Base-by-base conservation (phyloP, 2,797 vertebrate species). In the Periophthalmus magnuspinnatus region DNA sequence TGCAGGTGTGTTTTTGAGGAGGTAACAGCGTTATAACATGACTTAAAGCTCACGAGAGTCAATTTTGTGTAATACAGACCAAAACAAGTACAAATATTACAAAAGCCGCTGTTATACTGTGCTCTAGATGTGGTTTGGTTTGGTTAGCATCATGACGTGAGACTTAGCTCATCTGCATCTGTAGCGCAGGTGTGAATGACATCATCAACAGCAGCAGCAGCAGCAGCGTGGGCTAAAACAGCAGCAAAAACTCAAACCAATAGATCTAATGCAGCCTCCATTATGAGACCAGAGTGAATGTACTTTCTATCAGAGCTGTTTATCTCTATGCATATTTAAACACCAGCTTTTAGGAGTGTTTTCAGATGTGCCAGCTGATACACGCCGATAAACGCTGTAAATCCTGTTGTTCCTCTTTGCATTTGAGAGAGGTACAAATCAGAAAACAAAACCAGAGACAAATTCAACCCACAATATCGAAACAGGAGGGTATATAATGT, bases 111-210 rank as follows among this genome's bases (percentile, higher is more conserved):
- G 36, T 36, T 36, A 9, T 9, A 2, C 34, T 0, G 7, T 16
- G 17, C 10, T 17, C 57, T 34, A 17, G 57, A 10, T 34, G 4
- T 34, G 57, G 4, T 11, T 6, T n/a, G 32, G 57, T 59, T 28
- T 34, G 17, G 21, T 73, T 68, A 69, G 19, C 50, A 50, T 34
- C 28, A 68, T 59, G 56, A 63, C 36, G 45, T 8, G 52, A 76
- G 72, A 33, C 58, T 41, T 67, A 0, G 7, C 50, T 71, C 69
- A 45, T 56, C 34, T 55, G 6, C 28, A 1, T 28, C 28, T 33
- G 17, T 33, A 52, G 72, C 47, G 68, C 72, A 76, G 78, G 71
- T 78, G 58, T 63, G 65, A 71, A 68, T 76, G 67, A 67, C 47
- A 66, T 72, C 74, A 60, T 38, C 69, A 45, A 16, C 5, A 45